Base-by-base conservation (phyloP, 1,140 invertebrate species). In the Caerostris extrusa region DNA sequence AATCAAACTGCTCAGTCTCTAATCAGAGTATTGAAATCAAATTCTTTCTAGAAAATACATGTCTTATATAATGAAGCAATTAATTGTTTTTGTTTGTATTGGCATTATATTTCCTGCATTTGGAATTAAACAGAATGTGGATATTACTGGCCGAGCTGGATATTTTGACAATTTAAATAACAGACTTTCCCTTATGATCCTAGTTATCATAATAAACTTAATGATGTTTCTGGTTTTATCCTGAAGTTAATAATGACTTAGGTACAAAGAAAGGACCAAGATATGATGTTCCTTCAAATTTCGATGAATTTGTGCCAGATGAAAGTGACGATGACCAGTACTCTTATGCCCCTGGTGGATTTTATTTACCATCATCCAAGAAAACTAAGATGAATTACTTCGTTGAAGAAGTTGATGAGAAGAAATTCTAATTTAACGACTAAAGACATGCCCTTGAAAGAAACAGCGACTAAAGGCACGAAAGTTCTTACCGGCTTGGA, bases 231-330 rank as follows among this genome's bases (percentile, higher is more conserved):
- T 55, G 6, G 5, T 3, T 12, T 7, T 77, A 90, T 77, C 19
- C 53, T 12, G 53, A 71, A 5, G 57, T 50, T n/a, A 12, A n/a
- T 14, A 90, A 71, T 1, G 53, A 1, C 2, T 19, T 56, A n/a
- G 5, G 58, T 3, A 53, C 58, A 0, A 53, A 34, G 0, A 69
- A 90, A 19, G 8, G 14, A 12, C 7, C 53, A 0, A 69, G 61
- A 17, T 56, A 71, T 19, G 85, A 14, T 64, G 58, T 87, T 50
- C 88, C 88, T 34, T 90, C 88, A 19, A 67, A 67, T 57, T 90
- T 71, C 53, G 55, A 90, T 34, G 14, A 90, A 3, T 90, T 71
- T 71, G n/a, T 77, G 10, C 61, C 50, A 19, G 56, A 71, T 55
- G 64, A 90, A 57, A 57, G n/a, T 8, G 56, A 8, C 5, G 64